Base-by-base conservation (phyloP, 1,140 invertebrate species). In the Bombus soroeensis region DNA sequence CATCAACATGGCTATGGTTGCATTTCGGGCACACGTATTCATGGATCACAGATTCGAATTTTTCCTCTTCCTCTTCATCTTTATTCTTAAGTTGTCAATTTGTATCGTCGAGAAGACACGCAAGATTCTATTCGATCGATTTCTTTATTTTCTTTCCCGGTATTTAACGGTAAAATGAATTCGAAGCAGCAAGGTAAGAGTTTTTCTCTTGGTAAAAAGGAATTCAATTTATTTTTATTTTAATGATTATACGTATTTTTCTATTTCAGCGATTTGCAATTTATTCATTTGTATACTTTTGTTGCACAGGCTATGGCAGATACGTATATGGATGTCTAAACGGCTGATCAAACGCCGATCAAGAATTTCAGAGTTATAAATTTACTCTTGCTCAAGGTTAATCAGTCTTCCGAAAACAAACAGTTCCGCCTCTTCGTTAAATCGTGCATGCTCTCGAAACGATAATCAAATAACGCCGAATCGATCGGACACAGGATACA, bases 391-490 rank as follows among this genome's bases (percentile, higher is more conserved):
- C 25, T 71, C 74, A 41, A 76, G 81, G 41, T 41, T 79, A 64
- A 83, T 86, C 85, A 87, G 78, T 79, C 76, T 79, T 70, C 64
- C 66, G 87, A 88, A 90, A 90, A 90, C 89, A 90, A 90, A 90
- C 83, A 90, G 83, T 85, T 86, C 87, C 89, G 72, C 89, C 83
- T 84, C 85, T 81, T 91, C 82, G 72, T 87, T 87, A 90, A 76
- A 86, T 75, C 83, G 80, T 85, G 81, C 74, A 86, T 62, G 74
- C 73, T 90, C 37, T 81, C 86, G 43, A 77, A 89, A 89, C 87
- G 86, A 87, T 92, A 91, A 92, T 92, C 91, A 92, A 92, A 92
- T 91, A 92, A 92, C 91, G 80, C 86, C 82, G 91, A 87, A 84
- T 89, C 85, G 88, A 92, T 91, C 89, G 41, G 86, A 75, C 86